phyloP scores from a whole-genome alignment of 2,888 invertebrate genomes.

The Nymphalis polychloros region DNA sequence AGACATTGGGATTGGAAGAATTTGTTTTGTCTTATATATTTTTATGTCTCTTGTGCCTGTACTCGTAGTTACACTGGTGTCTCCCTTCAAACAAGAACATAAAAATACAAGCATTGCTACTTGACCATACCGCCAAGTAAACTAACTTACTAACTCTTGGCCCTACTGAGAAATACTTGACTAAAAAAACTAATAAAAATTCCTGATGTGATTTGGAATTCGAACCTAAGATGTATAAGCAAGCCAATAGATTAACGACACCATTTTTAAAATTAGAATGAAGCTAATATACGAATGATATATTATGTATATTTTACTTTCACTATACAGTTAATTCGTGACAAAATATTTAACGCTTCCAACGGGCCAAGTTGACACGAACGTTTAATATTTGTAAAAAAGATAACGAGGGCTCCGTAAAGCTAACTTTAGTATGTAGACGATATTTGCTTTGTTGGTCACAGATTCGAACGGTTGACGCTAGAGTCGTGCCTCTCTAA shows the following conservation, averaged over 20 bases:
- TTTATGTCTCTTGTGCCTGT: too few species aligned
- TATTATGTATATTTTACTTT: conserved; percentile 45
- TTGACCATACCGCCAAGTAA: too few species aligned
- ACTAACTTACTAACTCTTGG: too few species aligned
- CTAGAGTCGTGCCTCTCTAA: conserved; percentile 67
- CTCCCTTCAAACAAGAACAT: too few species aligned
- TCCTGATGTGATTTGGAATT: neutral
- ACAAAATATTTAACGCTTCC: conserved; percentile 53
- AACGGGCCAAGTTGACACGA: conserved; percentile 33
- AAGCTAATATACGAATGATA: neutral
- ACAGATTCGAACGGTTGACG: conserved; percentile 48
- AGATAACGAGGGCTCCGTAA: conserved; percentile 44
- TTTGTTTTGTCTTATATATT: too few species aligned
- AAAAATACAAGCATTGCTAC: too few species aligned
- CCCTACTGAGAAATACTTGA: too few species aligned
- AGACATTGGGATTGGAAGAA: too few species aligned
- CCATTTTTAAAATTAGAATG: neutral
- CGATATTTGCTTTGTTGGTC: conserved; percentile 54
- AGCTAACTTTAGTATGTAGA: conserved; percentile 43
- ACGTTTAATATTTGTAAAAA: conserved; percentile 54
- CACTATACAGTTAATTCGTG: conserved; percentile 49
- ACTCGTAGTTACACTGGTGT: too few species aligned
- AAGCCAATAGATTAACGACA: neutral
- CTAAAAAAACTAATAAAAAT: too few species aligned
- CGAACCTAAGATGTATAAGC: neutral